Conservation (phyloP, 2,888 invertebrate genomes). For the Cataglyphis albicans region DNA sequence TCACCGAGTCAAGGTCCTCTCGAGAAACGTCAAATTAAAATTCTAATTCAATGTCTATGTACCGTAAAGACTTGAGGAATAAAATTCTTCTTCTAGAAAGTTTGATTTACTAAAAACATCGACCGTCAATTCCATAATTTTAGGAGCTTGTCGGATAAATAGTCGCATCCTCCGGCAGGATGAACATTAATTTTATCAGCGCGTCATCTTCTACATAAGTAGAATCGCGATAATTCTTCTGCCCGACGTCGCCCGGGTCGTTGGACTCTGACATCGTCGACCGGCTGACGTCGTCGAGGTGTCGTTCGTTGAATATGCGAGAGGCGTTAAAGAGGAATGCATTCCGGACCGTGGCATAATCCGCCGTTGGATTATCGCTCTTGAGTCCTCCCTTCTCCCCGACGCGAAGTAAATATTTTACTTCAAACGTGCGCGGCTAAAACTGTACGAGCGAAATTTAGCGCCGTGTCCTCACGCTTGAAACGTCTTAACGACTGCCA, state of each 20-base stretch:
- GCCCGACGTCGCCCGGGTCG: conserved; percentile 46
- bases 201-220: conserved; percentile 22
- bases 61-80: neutral
- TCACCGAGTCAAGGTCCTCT: conserved; percentile 10
- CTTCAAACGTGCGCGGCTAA: conserved; percentile 5
- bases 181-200: conserved; percentile 5
- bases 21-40: neutral
- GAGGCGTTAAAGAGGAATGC: conserved; percentile 44
- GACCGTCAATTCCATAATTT: neutral
- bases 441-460: neutral
- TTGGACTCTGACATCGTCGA: conserved; percentile 44
- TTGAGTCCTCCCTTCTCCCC: neutral
- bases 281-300: conserved; percentile 7
- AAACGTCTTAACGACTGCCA: neutral
- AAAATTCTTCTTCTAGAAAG: neutral
- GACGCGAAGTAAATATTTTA: conserved; percentile 37
- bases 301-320: conserved; percentile 53
- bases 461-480: neutral
- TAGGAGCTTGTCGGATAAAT: neutral
- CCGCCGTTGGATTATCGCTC: neutral
- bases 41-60: conserved; percentile 1
- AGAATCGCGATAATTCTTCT: conserved; percentile 57
- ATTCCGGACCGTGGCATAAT: neutral
- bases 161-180: conserved; percentile 27
- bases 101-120: neutral